A percentile compares a stretch with the other conserved stretches of the same genome.
Conservation (phyloP, 2,888 invertebrate species). For the Sphaerophoria rueppellii region DNA sequence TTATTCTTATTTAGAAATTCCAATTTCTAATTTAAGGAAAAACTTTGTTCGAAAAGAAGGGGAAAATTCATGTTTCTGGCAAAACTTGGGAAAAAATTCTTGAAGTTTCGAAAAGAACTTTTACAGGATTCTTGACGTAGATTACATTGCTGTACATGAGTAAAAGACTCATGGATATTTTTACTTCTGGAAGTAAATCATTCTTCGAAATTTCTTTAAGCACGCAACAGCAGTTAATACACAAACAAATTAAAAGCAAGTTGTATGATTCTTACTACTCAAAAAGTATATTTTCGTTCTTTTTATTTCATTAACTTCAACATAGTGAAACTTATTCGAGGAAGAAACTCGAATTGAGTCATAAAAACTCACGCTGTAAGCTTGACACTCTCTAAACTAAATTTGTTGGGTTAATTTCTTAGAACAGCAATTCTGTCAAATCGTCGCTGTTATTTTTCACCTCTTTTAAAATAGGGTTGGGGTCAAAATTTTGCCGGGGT, state of each 20-base stretch:
- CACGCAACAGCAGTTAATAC: background rate
- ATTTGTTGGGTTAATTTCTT: no score
- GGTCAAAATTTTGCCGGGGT: no score
- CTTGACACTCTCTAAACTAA: no score
- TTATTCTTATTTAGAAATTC: slow-evolving; percentile 17
- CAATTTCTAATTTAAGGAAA: background rate
- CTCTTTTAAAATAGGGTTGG: no score
- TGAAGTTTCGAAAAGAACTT: background rate
- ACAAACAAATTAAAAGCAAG: background rate
- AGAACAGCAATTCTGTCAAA: no score
- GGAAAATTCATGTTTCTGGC: background rate
- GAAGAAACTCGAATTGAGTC: no score
- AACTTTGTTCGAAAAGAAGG: background rate
- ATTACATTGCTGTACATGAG: background rate
- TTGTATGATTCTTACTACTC: no score
- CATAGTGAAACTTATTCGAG: no score
- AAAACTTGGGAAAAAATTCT: slow-evolving; percentile 1
- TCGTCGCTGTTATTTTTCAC: no score
- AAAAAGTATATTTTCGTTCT: no score
- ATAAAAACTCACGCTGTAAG: no score
- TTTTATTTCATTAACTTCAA: no score
- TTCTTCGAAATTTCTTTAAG: background rate
- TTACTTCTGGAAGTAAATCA: background rate
- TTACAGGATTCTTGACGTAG: background rate
- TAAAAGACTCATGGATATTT: background rate